Evolutionary conservation across 2,113 vertebrate species (phyloP).

Genomic region (Prietella phreatophila): DNA sequence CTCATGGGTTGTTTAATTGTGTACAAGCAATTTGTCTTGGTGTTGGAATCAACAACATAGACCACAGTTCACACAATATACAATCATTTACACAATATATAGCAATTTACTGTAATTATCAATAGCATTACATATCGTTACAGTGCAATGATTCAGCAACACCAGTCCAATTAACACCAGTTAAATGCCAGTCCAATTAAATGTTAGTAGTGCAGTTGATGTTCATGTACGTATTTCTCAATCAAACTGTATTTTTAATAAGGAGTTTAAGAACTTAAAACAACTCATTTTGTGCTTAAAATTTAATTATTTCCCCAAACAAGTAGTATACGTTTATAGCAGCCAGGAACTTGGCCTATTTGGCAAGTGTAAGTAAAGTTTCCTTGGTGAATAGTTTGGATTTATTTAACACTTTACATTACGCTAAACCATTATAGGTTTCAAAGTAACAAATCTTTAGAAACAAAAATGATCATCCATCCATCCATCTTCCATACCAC

Average conservation of each 20-base stretch:
- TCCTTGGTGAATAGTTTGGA: neutral
- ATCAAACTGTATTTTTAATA: neutral
- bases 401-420: neutral
- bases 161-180: neutral
- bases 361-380: neutral
- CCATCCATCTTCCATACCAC: too few relatives aligned
- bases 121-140: neutral
- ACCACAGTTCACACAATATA: neutral
- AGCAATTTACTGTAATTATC: neutral
- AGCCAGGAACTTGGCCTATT: neutral
- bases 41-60: neutral
- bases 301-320: neutral
- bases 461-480: neutral
- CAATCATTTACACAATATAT: neutral
- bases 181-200: neutral
- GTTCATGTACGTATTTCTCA: neutral
- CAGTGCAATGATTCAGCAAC: neutral
- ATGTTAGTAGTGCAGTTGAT: neutral
- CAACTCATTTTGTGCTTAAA: neutral
- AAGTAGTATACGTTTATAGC: neutral
- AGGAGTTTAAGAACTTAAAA: neutral
- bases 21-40: neutral
- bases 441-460: neutral
- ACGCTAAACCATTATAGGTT: neutral
- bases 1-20: neutral